Evolutionary conservation across 2,888 invertebrate species (phyloP).

Genomic region (Thecocarcelia acutangulata): DNA sequence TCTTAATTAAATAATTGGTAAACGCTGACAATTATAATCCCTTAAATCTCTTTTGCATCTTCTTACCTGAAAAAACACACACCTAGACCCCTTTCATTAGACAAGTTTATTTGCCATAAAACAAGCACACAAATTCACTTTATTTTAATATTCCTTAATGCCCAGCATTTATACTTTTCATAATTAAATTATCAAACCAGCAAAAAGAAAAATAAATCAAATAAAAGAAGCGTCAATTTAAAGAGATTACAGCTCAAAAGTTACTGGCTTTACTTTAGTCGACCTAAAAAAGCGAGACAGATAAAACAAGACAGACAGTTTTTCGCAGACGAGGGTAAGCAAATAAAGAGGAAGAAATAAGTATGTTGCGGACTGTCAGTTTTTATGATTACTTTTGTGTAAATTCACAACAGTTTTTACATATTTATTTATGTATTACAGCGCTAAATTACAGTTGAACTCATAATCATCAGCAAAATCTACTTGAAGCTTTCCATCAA

Average conservation of each 20-base stretch:
- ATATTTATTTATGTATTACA: constrained; percentile 35
- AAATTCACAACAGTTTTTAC: constrained; percentile 23
- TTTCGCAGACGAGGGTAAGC: constrained; percentile 8
- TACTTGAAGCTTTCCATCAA: constrained; percentile 23
- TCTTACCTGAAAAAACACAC: no score
- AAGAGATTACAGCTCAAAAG: constrained; percentile 39
- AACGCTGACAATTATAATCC: neutral
- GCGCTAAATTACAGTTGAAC: constrained; percentile 51
- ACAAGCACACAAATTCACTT: constrained; percentile 7
- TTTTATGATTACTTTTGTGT: constrained; percentile 8
- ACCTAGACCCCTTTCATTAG: neutral
- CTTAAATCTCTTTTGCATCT: neutral
- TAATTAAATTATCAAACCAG: constrained; percentile 48
- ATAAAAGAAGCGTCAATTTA: constrained; percentile 33
- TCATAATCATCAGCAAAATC: constrained; percentile 57
- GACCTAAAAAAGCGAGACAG: neutral
- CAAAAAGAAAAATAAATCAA: constrained; percentile 15
- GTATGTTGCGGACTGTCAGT: neutral
- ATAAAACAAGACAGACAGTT: neutral
- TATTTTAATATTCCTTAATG: constrained; percentile 33
- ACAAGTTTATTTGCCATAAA: constrained; percentile 3
- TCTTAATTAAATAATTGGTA: no score
- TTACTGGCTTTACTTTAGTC: constrained; percentile 14
- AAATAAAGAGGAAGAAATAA: neutral
- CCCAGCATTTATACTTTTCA: constrained; percentile 19